Conservation (phyloP, 92 coral and sea anemone genomes). For the Porites lobata region DNA sequence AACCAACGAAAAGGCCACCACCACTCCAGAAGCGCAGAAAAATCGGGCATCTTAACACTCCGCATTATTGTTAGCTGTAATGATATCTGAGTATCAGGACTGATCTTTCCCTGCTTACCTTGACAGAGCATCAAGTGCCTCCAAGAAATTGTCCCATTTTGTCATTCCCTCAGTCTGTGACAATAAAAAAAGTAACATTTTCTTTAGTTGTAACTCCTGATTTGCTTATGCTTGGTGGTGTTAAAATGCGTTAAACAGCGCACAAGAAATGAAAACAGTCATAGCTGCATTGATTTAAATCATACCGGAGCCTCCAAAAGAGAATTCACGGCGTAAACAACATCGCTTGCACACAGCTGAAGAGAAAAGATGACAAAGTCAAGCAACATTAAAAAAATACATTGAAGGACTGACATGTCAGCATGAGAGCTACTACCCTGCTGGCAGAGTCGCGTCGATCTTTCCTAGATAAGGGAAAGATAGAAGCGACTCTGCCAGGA, state of each 20-base stretch:
- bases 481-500: no score
- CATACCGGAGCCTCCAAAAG: conserved; percentile 92
- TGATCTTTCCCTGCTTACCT: conserved; percentile 58
- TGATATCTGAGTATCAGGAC: no score
- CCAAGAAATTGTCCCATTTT: conserved; percentile 89
- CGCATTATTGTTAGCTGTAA: not conserved
- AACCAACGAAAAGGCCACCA: no score
- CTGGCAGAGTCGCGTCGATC: no score
- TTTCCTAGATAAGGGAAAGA: no score
- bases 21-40: no score
- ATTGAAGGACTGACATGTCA: not conserved
- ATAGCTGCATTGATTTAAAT: not conserved
- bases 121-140: conserved; percentile 93
- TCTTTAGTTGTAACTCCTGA: not conserved
- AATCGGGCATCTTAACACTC: no score
- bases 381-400: not conserved
- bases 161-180: conserved; percentile 77
- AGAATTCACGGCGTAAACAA: conserved; percentile 90
- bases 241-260: not conserved
- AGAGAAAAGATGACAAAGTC: not conserved
- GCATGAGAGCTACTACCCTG: no score
- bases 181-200: not conserved
- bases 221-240: no score
- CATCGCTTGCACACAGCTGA: conserved; percentile 96
- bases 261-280: not conserved